Base-by-base conservation (phyloP, 2,888 invertebrate species). In the Orchesellides sinensis region DNA sequence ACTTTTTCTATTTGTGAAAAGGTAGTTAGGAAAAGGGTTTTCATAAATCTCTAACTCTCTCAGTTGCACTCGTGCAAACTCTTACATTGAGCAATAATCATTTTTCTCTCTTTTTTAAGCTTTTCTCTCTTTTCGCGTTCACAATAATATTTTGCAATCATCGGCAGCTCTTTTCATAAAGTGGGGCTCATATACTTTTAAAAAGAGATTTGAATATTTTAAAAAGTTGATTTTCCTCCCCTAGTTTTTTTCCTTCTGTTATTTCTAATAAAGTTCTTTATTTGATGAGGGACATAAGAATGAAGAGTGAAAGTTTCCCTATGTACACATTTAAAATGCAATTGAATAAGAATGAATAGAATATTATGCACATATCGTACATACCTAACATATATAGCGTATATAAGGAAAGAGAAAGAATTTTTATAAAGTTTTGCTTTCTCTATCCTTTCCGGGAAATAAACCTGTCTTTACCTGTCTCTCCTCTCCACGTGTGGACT, bases 381-480 rank as follows among this genome's bases (percentile, higher is more conserved):
- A 40, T 2, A n/a, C 2, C 40, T 40, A 40, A n/a, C n/a, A 40
- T 1, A 40, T 8, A 8, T 40, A 40, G 40, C n/a, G 10, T 40
- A 40, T 40, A 40, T 32, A 5, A 32, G 32, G 6, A 32, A 6
- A 5, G 10, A 6, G 6, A 32, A 14, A 40, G 1, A n/a, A 40
- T n/a, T 40, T 40, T 40, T 40, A 14, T 8, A 40, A 40, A 40
- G 10, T 40, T 14, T n/a, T 40, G 17, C 61, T 61, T 61, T 29
- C 40, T 40, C 40, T 65, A 23, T 32, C 45, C 29, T 65, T 45
- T 29, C 47, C 45, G 10, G 8, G 21, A 47, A 68, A 77, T 75
- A 75, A 77, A 68, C 75, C 66, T 77, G 66, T 77, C 66, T 66
- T 45, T 77, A 68, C 77, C 68, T 77, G 68, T n/a, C 4, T 40